Conservation (phyloP, 2,888 invertebrate species). For the Euspilapteryx auroguttella region DNA sequence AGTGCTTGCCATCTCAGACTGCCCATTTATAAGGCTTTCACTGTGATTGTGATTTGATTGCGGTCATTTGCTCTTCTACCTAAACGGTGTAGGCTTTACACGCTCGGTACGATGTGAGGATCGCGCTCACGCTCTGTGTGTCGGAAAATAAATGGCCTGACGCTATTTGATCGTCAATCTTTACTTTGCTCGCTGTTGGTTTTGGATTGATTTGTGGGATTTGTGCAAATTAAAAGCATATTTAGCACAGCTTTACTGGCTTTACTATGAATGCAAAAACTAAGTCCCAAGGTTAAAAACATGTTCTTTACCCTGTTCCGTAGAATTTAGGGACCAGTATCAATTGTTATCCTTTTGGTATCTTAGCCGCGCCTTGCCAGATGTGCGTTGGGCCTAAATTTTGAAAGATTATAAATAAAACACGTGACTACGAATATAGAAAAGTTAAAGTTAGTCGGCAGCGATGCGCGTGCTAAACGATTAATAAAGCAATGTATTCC, state of each 20-base stretch:
- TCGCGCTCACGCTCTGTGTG: slow-evolving; percentile 25
- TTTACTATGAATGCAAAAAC: too few relatives aligned
- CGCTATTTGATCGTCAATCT: slow-evolving; percentile 14
- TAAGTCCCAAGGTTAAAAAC: too few relatives aligned
- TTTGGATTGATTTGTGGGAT: slow-evolving; percentile 2
- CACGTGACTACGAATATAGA: too few relatives aligned
- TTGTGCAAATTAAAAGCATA: too few relatives aligned
- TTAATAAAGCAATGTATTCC: slow-evolving; percentile 27
- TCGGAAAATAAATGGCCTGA: slow-evolving; percentile 21
- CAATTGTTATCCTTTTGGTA: too few relatives aligned
- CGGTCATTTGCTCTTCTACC: slow-evolving; percentile 37
- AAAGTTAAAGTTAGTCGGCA: too few relatives aligned
- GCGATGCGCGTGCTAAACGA: slow-evolving; percentile 6
- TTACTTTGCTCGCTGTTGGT: too few relatives aligned
- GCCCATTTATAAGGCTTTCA: slow-evolving; percentile 36
- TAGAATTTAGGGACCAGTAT: neutral
- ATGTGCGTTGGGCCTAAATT: too few relatives aligned
- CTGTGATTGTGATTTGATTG: slow-evolving; percentile 50
- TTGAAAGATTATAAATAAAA: too few relatives aligned
- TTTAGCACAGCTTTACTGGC: too few relatives aligned
- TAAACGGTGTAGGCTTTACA: slow-evolving; percentile 28
- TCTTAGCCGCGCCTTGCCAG: too few relatives aligned
- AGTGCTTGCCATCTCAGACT: slow-evolving; percentile 14
- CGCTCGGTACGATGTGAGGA: slow-evolving; percentile 20
- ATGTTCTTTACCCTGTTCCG: too few relatives aligned